Base-by-base conservation (phyloP, 2,797 vertebrate species). In the Lithobates sylvaticus region DNA sequence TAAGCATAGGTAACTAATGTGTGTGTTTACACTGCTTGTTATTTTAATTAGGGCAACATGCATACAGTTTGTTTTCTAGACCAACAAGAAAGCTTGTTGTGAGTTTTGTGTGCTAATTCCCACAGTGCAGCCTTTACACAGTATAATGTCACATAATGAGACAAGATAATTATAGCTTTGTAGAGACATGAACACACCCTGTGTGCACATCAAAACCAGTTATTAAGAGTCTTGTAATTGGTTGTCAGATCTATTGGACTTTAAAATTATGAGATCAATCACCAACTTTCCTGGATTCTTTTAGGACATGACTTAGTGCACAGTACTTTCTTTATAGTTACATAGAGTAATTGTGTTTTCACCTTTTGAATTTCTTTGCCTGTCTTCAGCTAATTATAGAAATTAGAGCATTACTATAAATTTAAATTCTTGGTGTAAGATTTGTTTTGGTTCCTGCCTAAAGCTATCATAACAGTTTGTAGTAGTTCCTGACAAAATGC, bases 111-210 rank as follows among this genome's bases (percentile, higher is more conserved):
- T 89, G 89, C 90, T 2, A 93, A 93, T 93, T 94, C 93, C 92
- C 92, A 89, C 89, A 89, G 88, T 89, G 89, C 89, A 90, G 90
- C 90, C 76, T 91, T 92, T 92, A 92, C 93, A 91, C 90, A 92
- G 94, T 92, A 88, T 90, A 89, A 91, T 94, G 93, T 95, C 93
- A 94, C 89, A 90, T 90, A 89, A 85, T 85, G 90, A 94, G 94
- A 95, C 87, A 87, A 93, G 93, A 92, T 96, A 95, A 96, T 96
- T 94, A 95, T 70, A 86, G 91, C 90, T 92, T 91, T 93, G 90
- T 92, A 87, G 90, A 91, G 88, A 83, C 74, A 89, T 91, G 92
- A 94, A 93, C 90, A 89, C 90, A 89, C 89, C 90, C 89, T 91
- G 88, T 69, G 88, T 88, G 87, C 73, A 91, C 86, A 93, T 89